phyloP scores from a whole-genome alignment of 2,888 invertebrate species.

The Aromia moschata region DNA sequence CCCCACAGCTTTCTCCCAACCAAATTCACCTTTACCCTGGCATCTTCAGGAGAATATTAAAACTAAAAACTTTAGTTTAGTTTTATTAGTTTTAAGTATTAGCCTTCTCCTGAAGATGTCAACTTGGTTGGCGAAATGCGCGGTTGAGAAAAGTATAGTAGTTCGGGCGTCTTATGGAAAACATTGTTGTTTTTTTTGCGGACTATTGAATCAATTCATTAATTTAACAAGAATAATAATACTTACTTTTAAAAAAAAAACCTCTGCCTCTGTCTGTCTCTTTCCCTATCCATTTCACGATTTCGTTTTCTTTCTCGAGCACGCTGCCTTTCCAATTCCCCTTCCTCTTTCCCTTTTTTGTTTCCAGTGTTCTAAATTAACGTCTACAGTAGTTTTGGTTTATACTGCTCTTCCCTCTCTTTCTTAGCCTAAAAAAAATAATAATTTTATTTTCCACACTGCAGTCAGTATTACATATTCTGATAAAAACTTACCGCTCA shows the following conservation, averaged over 20 bases:
- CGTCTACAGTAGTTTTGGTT: conserved; percentile 84
- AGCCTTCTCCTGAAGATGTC: too few relatives aligned
- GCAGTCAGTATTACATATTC: too few relatives aligned
- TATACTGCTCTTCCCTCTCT: conserved; percentile 84
- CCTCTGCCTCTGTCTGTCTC: conserved; percentile 58
- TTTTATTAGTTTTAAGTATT: too few relatives aligned
- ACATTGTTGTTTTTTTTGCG: too few relatives aligned
- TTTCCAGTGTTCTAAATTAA: conserved; percentile 69
- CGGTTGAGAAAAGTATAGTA: too few relatives aligned
- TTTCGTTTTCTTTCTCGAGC: conserved; percentile 83
- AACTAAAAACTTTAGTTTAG: too few relatives aligned
- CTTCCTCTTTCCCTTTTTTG: conserved; percentile 68
- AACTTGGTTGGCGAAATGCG: too few relatives aligned
- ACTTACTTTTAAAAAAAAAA: conserved; percentile 60
- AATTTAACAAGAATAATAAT: neutral
- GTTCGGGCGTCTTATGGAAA: too few relatives aligned
- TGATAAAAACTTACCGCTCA: conserved; percentile 65
- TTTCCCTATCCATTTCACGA: conserved; percentile 82
- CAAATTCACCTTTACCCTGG: too few relatives aligned
- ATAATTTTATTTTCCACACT: conserved; percentile 2
- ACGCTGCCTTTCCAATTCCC: conserved; percentile 63
- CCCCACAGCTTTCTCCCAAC: too few relatives aligned
- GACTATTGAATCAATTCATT: too few relatives aligned
- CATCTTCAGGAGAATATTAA: too few relatives aligned
- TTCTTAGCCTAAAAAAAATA: conserved; percentile 67